A percentile compares a stretch with the other conserved stretches of the same genome.
Evolutionary conservation across 2,888 invertebrate species (phyloP).

Genomic region (Mechanitis messenoides): DNA sequence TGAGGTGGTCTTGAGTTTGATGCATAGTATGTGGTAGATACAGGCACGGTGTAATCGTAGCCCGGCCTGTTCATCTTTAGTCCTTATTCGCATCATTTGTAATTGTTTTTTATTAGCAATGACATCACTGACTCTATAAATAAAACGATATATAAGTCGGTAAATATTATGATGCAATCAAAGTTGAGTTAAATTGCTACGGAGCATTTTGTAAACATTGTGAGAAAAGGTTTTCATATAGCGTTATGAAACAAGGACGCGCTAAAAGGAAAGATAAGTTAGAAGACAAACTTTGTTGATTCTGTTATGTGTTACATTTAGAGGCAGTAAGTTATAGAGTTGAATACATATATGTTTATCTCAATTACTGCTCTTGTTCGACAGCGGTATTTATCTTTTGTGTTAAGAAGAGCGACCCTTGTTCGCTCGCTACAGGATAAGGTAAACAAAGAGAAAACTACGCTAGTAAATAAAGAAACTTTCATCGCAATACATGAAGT

Average conservation of each 20-base stretch:
- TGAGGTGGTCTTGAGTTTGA: constrained; percentile 68
- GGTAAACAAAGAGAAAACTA: constrained; percentile 51
- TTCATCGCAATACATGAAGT: constrained; percentile 38
- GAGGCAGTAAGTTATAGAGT: constrained; percentile 58
- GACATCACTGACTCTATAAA: constrained; percentile 22
- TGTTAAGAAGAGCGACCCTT: constrained; percentile 54
- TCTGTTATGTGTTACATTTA: constrained; percentile 57
- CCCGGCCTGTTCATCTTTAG: constrained; percentile 75
- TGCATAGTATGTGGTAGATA: constrained; percentile 66
- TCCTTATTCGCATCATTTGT: constrained; percentile 68
- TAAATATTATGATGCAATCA: constrained; percentile 48
- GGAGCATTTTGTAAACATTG: constrained; percentile 17
- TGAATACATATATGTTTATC: constrained; percentile 67
- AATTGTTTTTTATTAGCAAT: constrained; percentile 46
- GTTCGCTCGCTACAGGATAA: constrained; percentile 42
- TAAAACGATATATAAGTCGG: constrained; percentile 10
- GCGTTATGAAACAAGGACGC: constrained; percentile 28
- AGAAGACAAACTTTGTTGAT: constrained; percentile 55
- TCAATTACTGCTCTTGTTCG: constrained; percentile 67
- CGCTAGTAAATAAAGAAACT: constrained; percentile 53
- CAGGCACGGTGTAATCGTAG: constrained; percentile 72
- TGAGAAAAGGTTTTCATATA: constrained; percentile 25
- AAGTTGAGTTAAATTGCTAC: constrained; percentile 19
- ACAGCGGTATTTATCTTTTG: constrained; percentile 66
- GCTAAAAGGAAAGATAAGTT: constrained; percentile 38